Conservation (phyloP, 2,797 vertebrate species). For the Lacerta bilineata region DNA sequence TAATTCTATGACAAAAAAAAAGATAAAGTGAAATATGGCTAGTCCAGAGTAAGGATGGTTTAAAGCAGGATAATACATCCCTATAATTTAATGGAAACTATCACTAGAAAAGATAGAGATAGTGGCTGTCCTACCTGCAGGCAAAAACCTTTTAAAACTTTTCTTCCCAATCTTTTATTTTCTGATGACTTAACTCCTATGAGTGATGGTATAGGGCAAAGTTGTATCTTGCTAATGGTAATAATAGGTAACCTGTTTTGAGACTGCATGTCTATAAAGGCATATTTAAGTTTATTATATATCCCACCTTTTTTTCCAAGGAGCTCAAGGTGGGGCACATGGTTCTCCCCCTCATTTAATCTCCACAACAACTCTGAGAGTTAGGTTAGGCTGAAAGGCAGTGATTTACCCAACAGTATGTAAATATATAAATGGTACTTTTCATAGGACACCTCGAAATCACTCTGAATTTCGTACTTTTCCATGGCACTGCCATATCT, state of each 20-base stretch:
- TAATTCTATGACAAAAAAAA: conserved; percentile 20
- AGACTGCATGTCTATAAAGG: too few relatives aligned
- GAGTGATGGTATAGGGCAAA: not conserved
- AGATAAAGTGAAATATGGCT: not conserved
- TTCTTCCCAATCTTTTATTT: not conserved
- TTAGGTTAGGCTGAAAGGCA: too few relatives aligned
- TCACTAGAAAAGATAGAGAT: not conserved
- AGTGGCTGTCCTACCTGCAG: not conserved
- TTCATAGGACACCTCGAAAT: not conserved
- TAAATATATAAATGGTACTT: not conserved
- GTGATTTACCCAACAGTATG: too few relatives aligned
- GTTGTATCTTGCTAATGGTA: not conserved
- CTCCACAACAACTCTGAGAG: too few relatives aligned
- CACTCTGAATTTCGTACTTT: not conserved
- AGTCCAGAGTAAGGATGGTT: not conserved
- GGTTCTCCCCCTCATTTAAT: too few relatives aligned
- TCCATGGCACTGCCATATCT: not conserved
- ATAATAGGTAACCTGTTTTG: not conserved
- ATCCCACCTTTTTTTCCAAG: too few relatives aligned
- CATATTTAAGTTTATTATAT: too few relatives aligned
- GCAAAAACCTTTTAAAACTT: not conserved
- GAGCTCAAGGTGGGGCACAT: too few relatives aligned
- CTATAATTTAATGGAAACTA: not conserved
- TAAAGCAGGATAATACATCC: not conserved
- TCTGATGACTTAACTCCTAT: not conserved